Percentiles rank a stretch among this genome's conserved stretches.
Evolutionary conservation across 2,797 vertebrate genomes (phyloP).

Genomic region (Tragopan temminckii): DNA sequence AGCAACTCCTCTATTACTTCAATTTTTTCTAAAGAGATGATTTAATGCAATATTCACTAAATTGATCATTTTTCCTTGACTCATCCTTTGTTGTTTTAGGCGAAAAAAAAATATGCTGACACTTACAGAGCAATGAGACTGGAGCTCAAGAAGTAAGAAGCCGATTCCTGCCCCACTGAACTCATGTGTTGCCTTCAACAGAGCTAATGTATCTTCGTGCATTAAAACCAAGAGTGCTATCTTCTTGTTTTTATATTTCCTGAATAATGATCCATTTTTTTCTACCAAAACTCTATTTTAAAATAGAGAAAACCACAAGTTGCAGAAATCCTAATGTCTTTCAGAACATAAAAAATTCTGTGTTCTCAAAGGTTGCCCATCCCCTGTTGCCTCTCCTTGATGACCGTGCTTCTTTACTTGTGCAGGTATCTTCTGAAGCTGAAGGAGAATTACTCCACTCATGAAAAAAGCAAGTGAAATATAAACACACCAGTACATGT

Average conservation of each 20-base stretch:
- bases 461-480: slow-evolving; percentile 51
- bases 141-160: background rate
- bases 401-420: slow-evolving; percentile 9
- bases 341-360: background rate
- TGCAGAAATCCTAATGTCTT: background rate
- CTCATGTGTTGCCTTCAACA: background rate
- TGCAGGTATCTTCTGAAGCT: background rate
- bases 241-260: slow-evolving; percentile 28
- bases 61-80: slow-evolving; percentile 33
- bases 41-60: background rate
- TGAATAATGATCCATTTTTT: background rate
- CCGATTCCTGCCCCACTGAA: background rate
- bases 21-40: slow-evolving; percentile 5
- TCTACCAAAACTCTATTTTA: background rate
- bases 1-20: background rate
- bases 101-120: background rate
- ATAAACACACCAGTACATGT: slow-evolving; percentile 59
- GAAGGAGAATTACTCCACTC: slow-evolving; percentile 40
- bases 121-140: background rate
- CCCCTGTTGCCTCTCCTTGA: background rate
- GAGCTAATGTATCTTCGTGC: background rate
- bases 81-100: background rate
- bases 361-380: background rate
- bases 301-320: background rate
- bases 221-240: background rate